phyloP scores from a whole-genome alignment of 1,140 invertebrate genomes.

The Berghia stephanieae region DNA sequence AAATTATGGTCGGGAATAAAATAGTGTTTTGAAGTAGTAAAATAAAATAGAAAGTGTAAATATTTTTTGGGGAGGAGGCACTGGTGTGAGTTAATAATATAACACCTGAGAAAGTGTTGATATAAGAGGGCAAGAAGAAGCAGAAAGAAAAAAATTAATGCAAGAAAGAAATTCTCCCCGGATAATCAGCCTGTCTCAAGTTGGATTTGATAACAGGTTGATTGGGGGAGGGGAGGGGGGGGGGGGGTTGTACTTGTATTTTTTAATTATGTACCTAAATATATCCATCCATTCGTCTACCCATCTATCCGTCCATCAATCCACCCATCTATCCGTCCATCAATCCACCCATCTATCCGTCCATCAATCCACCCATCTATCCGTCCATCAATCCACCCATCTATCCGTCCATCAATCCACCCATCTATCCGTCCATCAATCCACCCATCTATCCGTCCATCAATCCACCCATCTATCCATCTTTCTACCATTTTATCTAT shows the following conservation, averaged over 20 bases:
- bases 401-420: neutral
- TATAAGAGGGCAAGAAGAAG: neutral
- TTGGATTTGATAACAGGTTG: neutral
- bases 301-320: neutral
- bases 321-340: neutral
- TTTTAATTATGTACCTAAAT: neutral
- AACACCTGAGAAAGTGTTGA: neutral
- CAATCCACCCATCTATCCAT: neutral
- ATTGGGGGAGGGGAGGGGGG: neutral
- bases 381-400: neutral
- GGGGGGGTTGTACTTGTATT: neutral
- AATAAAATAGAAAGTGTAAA: no score
- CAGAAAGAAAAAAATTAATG: neutral
- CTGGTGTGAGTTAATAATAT: neutral
- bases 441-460: neutral
- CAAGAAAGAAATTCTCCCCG: neutral
- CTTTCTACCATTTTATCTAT: slow-evolving; percentile 71
- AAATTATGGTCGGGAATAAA: no score
- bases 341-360: slow-evolving; percentile 52
- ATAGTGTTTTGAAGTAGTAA: no score
- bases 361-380: slow-evolving; percentile 34
- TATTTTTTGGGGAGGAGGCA: no score
- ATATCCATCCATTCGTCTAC: slow-evolving; percentile 6
- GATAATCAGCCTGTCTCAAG: neutral
- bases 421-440: slow-evolving; percentile 57